A percentile compares a stretch with the other conserved stretches of the same genome.
These are phyloP conservation scores for Glaucidium brasilianum DNA, from an alignment of 2,113 vertebrate species.

Conservation along the genomic window DNA sequence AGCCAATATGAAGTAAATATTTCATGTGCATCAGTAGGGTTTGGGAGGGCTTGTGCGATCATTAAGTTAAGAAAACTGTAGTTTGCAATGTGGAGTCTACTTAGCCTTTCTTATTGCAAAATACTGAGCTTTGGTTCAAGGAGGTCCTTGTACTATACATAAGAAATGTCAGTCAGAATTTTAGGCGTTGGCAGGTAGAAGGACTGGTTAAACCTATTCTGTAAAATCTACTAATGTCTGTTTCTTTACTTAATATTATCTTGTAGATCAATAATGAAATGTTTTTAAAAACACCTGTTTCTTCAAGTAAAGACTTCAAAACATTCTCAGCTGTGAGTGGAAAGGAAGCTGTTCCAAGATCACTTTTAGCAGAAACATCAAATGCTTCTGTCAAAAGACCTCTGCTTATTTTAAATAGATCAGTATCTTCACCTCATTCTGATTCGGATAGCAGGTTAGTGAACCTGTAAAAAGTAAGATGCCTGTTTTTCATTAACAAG, in stretches of 20 bases:
- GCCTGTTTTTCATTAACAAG: too few relatives aligned
- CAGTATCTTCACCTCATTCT: conserved; percentile 49
- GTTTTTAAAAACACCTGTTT: conserved; percentile 45
- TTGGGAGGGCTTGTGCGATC: background rate
- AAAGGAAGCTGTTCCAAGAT: conserved; percentile 67
- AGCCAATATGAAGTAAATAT: background rate
- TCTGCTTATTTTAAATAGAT: conserved; percentile 51
- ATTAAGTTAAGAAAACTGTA: background rate
- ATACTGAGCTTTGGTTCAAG: background rate
- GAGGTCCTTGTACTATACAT: background rate
- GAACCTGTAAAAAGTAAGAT: background rate
- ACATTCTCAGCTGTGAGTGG: background rate
- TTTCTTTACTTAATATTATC: conserved; percentile 23
- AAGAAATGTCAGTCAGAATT: background rate
- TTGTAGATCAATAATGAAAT: conserved; percentile 67
- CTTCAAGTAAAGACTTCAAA: conserved; percentile 67
- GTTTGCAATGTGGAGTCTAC: background rate
- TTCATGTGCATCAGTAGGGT: background rate
- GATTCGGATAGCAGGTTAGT: conserved; percentile 74
- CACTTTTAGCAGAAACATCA: conserved; percentile 53
- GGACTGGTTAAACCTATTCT: background rate
- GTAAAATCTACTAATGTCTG: background rate
- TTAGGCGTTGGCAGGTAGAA: background rate
- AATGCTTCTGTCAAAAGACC: conserved; percentile 50
- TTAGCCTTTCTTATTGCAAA: background rate